phyloP scores from a whole-genome alignment of 35 echinoderm and acorn worm genomes.

The Holothuria glaberrima region DNA sequence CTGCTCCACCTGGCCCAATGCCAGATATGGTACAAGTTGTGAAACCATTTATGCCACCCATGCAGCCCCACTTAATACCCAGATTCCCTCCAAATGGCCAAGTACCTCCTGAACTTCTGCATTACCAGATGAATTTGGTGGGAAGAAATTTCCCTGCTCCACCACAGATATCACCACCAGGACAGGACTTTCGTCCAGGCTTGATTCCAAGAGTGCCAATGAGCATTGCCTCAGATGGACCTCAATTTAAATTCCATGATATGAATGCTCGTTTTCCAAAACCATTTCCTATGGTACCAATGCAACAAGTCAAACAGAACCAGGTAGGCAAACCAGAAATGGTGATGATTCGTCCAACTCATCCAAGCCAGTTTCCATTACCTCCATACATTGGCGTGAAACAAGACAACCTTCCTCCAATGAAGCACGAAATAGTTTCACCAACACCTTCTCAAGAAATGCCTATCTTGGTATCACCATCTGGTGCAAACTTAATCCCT shows the following conservation, averaged over 20 bases:
- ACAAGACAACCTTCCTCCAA: not conserved
- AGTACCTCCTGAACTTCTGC: conserved; percentile 38
- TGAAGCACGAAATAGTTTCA: not conserved
- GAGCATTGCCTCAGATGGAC: not conserved
- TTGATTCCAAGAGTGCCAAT: conserved; percentile 5
- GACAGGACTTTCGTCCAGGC: not conserved
- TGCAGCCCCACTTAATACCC: conserved; percentile 46
- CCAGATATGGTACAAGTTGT: conserved; percentile 28
- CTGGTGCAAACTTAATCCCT: not conserved
- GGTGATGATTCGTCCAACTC: conserved; percentile 16
- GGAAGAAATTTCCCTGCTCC: conserved; percentile 27
- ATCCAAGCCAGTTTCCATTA: conserved; percentile 15
- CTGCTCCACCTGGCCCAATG: not conserved
- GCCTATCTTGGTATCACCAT: conserved; percentile 11
- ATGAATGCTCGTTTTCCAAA: conserved; percentile 16
- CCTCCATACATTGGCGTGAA: not conserved
- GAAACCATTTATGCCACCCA: conserved; percentile 48
- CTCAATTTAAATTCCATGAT: not conserved
- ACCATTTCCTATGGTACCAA: not conserved
- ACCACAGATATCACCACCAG: conserved; percentile 1
- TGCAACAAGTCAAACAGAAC: conserved; percentile 11
- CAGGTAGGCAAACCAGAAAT: not conserved
- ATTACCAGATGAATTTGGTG: conserved; percentile 31
- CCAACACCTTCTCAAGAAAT: conserved; percentile 2
- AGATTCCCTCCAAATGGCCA: conserved; percentile 44